Base-by-base conservation (phyloP, 2,113 vertebrate genomes). In the Cricetomys ansorgei region DNA sequence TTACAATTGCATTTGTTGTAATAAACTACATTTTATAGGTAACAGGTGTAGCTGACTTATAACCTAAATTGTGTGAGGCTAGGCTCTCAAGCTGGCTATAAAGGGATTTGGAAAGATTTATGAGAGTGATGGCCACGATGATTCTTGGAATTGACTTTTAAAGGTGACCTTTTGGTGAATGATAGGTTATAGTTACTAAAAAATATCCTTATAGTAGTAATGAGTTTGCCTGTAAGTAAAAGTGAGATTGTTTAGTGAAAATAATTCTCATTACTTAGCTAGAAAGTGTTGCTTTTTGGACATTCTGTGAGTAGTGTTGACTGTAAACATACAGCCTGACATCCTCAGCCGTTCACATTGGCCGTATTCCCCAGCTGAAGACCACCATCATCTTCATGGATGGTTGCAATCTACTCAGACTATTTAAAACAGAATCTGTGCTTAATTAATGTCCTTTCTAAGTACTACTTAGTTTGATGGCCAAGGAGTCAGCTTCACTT, bases 101-200 rank as follows among this genome's bases (percentile, higher is more conserved):
- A 92, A 94, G 57, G 92, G 94, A 97, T 94, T 96, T 97, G 72
- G 48, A 92, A 93, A 97, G 95, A 97, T 96, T 95, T 94, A 97
- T 92, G 93, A 97, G 59, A 93, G 3, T 96, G 94, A 96, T 34
- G 92, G 88, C 50, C 62, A 96, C 85, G n/a, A 90, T 91, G 95
- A 94, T 89, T 89, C 89, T 97, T 97, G 87, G 96, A 97, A 98
- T 79, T 96, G 92, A 97, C 70, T 95, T 97, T 95, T 92, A 88
- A 96, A 92, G 65, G 21, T 96, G 79, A 92, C 93, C 93, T 95
- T 96, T 97, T 96, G 75, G 55, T 88, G 90, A 94, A 91, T 92
- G 89, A 95, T 64, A 94, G 83, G 72, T 89, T 95, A 83, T 80
- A 76, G 50, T 81, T 96, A 84, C 57, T 53, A 62, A 96, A 96